These are phyloP conservation scores for Xiphorhynchus erythropygius DNA, from an alignment of 2,797 vertebrate genomes.

Conservation along the genomic window DNA sequence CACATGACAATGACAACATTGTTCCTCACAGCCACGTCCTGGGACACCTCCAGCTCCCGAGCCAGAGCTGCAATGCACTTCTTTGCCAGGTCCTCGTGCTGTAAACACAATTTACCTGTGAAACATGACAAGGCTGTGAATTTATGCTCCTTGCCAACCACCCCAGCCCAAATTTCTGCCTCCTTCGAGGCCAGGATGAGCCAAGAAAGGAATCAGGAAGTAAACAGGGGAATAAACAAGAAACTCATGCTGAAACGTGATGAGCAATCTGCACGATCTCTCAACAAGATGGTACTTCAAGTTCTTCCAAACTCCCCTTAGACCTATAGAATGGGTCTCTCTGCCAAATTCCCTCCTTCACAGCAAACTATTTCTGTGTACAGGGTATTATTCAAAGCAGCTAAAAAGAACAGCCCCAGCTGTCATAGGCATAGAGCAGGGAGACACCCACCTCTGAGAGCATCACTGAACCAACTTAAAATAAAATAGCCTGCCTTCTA, in stretches of 20 bases:
- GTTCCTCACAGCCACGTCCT: conserved; percentile 85
- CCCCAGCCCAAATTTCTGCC: background rate
- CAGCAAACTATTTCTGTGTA: conserved; percentile 51
- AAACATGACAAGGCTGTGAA: background rate
- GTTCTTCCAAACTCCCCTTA: conserved; percentile 46
- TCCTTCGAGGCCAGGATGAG: background rate
- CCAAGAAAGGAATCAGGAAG: background rate
- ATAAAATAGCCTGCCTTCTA: conserved; percentile 37
- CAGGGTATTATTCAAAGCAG: conserved; percentile 61
- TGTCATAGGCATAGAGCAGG: conserved; percentile 47
- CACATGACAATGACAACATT: conserved; percentile 90
- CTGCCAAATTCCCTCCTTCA: conserved; percentile 57
- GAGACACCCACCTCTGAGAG: conserved; percentile 60
- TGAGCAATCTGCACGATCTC: conserved; percentile 27
- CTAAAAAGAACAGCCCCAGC: conserved; percentile 67
- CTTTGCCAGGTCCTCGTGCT: conserved; percentile 88
- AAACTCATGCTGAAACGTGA: background rate
- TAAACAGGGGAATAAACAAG: conserved; percentile 14
- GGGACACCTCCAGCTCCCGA: conserved; percentile 87
- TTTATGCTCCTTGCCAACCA: background rate
- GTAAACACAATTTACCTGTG: conserved; percentile 91
- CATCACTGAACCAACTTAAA: conserved; percentile 31
- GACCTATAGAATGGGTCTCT: conserved; percentile 29
- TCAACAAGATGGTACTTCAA: conserved; percentile 3
- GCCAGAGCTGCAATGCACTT: conserved; percentile 87